phyloP scores from a whole-genome alignment of 2,113 vertebrate species.

The Dunckerocampus dactyliophorus region DNA sequence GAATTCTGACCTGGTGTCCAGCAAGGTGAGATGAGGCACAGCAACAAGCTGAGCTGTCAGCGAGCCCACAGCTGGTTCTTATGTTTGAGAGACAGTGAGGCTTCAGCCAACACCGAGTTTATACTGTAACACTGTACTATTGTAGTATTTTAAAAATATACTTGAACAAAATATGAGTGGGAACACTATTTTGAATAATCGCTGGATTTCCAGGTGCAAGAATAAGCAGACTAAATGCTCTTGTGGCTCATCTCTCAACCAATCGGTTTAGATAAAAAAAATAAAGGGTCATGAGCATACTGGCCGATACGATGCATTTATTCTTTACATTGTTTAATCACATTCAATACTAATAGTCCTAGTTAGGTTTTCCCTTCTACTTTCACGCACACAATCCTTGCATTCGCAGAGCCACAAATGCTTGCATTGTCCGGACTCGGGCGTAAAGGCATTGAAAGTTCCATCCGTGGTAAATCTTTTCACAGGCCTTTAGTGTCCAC shows the following conservation, averaged over 20 bases:
- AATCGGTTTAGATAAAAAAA: not conserved
- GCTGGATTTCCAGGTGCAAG: not conserved
- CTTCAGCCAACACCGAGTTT: slow-evolving; percentile 23
- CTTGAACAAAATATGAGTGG: too few relatives aligned
- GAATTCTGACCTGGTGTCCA: slow-evolving; percentile 79
- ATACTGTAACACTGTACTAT: slow-evolving; percentile 9
- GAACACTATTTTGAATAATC: too few relatives aligned
- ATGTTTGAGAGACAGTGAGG: slow-evolving; percentile 20
- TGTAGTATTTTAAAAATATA: not conserved
- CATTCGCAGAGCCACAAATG: slow-evolving; percentile 32
- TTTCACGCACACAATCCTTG: slow-evolving; percentile 21
- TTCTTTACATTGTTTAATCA: not conserved
- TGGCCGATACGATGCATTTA: not conserved
- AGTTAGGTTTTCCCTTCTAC: slow-evolving; percentile 30
- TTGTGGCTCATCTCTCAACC: not conserved
- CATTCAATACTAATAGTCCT: slow-evolving; percentile 2
- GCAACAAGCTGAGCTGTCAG: slow-evolving; percentile 84
- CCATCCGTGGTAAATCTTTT: slow-evolving; percentile 65
- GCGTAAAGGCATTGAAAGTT: slow-evolving; percentile 64
- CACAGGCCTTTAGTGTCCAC: slow-evolving; percentile 53
- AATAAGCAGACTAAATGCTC: not conserved
- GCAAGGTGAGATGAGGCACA: slow-evolving; percentile 71
- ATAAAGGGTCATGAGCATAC: not conserved
- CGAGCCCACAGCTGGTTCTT: slow-evolving; percentile 54
- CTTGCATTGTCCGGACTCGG: slow-evolving; percentile 45